phyloP scores from a whole-genome alignment of 1,140 invertebrate genomes.

The Magallana gigas region DNA sequence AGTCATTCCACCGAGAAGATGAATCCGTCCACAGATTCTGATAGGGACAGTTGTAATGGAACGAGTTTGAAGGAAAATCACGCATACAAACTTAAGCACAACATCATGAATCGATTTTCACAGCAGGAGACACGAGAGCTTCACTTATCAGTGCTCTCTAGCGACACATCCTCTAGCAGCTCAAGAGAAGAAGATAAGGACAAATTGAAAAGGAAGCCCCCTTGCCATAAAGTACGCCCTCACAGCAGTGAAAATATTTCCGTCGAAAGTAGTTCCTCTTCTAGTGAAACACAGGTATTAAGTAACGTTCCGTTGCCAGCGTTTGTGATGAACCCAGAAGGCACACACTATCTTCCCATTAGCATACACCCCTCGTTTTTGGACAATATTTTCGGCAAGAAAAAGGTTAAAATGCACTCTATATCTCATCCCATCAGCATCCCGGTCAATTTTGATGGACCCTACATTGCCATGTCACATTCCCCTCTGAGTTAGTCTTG shows the following conservation, averaged over 20 bases:
- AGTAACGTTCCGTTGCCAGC: slow-evolving; percentile 81
- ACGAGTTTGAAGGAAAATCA: slow-evolving; percentile 58
- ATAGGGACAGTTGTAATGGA: slow-evolving; percentile 21
- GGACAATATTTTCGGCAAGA: slow-evolving; percentile 83
- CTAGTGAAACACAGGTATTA: neutral
- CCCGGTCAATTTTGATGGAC: slow-evolving; percentile 72
- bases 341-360: slow-evolving; percentile 94
- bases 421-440: slow-evolving; percentile 88
- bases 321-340: slow-evolving; percentile 90
- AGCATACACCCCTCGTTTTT: slow-evolving; percentile 91
- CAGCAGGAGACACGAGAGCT: slow-evolving; percentile 73
- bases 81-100: slow-evolving; percentile 96
- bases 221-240: slow-evolving; percentile 49
- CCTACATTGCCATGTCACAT: slow-evolving; percentile 64
- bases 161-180: slow-evolving; percentile 65
- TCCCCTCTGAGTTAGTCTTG: neutral
- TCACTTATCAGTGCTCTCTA: slow-evolving; percentile 50
- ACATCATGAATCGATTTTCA: slow-evolving; percentile 92
- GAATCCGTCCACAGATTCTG: slow-evolving; percentile 8
- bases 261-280: slow-evolving; percentile 50
- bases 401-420: slow-evolving; percentile 80
- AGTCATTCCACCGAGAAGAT: slow-evolving; percentile 27
- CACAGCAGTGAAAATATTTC: slow-evolving; percentile 59
- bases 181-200: slow-evolving; percentile 60
- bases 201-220: slow-evolving; percentile 70